phyloP scores from a whole-genome alignment of 2,888 invertebrate species.

The Diaprepes abbreviatus region DNA sequence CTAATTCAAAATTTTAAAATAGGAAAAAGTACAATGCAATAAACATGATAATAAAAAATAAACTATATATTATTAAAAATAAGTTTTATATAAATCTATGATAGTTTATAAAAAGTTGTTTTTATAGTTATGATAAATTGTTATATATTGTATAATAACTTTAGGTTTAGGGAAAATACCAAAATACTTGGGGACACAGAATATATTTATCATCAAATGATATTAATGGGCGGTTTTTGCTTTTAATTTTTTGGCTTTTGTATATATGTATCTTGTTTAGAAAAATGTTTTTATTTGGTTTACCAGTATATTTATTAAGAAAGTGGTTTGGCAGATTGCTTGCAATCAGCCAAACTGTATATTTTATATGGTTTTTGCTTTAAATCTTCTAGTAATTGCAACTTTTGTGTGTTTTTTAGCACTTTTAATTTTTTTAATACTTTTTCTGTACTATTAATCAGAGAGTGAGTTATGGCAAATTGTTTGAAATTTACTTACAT shows the following conservation, averaged over 20 bases:
- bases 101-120: conserved; percentile 49
- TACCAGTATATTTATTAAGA: conserved; percentile 7
- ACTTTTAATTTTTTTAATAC: neutral
- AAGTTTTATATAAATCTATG: conserved; percentile 48
- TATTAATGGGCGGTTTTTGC: conserved; percentile 23
- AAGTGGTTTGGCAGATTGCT: neutral
- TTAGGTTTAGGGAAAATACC: conserved; percentile 25
- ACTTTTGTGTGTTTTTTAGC: conserved; percentile 10
- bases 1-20: conserved; percentile 1
- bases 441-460: neutral
- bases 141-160: conserved; percentile 39
- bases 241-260: conserved; percentile 9
- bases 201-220: conserved; percentile 42
- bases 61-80: conserved; percentile 39
- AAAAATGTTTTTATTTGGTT: neutral
- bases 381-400: neutral
- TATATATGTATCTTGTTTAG: conserved; percentile 1
- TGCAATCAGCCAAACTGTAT: neutral
- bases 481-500: no score
- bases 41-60: conserved; percentile 32
- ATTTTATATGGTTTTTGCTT: neutral
- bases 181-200: conserved; percentile 23
- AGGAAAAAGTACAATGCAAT: conserved; percentile 52
- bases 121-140: conserved; percentile 35
- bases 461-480: neutral